Conservation (phyloP, 2,113 vertebrate genomes). For the Phoxinus phoxinus region DNA sequence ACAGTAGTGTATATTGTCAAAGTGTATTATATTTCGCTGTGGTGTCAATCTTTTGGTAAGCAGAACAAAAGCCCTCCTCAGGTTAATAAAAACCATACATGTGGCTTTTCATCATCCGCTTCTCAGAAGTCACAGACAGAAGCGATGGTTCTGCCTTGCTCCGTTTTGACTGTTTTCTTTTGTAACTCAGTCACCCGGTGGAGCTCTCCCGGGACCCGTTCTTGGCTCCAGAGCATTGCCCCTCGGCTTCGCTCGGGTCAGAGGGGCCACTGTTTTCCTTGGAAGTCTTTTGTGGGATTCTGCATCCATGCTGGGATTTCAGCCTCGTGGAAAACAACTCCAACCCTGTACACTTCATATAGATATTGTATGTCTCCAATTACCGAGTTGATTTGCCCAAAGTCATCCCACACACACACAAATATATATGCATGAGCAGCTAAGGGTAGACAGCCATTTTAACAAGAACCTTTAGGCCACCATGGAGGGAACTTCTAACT, state of each 20-base stretch:
- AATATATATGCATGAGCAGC: neutral
- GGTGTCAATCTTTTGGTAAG: neutral
- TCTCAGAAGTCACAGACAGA: conserved; percentile 25
- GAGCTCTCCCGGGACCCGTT: conserved; percentile 27
- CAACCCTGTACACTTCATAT: conserved; percentile 2
- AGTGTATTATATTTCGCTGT: neutral
- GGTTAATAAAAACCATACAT: conserved; percentile 42
- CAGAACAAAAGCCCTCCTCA: conserved; percentile 11
- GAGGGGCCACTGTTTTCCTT: conserved; percentile 54
- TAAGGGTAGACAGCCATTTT: conserved; percentile 39
- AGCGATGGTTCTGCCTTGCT: conserved; percentile 1
- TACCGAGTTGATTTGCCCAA: conserved; percentile 8
- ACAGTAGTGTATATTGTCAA: neutral
- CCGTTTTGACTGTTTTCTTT: conserved; percentile 33
- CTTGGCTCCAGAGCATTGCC: conserved; percentile 24
- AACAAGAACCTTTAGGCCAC: conserved; percentile 51
- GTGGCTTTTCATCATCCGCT: neutral
- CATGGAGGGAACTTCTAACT: neutral
- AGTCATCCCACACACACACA: neutral
- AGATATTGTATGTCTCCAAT: conserved; percentile 36
- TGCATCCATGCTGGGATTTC: conserved; percentile 34
- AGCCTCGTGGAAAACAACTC: conserved; percentile 26
- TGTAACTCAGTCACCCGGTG: conserved; percentile 40
- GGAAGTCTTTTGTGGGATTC: conserved; percentile 54
- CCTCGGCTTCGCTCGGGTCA: conserved; percentile 32